Evolutionary conservation across 2,797 vertebrate species (phyloP).

Genomic region (Chromis chromis): DNA sequence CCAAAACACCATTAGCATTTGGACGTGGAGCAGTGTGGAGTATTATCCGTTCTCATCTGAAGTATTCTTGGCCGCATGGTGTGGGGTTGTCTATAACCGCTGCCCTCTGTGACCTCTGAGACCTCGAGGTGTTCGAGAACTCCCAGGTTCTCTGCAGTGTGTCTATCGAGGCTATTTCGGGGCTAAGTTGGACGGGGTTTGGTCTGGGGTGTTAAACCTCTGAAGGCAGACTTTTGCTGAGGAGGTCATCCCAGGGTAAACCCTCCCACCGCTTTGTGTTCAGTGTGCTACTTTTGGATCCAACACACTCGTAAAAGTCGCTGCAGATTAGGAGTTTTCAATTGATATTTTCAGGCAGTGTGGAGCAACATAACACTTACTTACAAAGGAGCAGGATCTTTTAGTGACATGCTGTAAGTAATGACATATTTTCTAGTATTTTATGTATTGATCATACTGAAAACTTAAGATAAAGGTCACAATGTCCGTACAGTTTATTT

Average conservation of each 20-base stretch:
- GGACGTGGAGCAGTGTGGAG: slow-evolving; percentile 43
- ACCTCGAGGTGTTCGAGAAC: slow-evolving; percentile 43
- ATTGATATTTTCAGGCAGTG: slow-evolving; percentile 16
- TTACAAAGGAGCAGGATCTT: slow-evolving; percentile 1
- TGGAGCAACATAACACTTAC: neutral
- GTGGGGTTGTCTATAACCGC: slow-evolving; percentile 27
- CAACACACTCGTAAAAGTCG: slow-evolving; percentile 35
- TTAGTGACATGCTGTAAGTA: neutral
- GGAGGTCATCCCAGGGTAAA: slow-evolving; percentile 48
- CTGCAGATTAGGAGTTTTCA: slow-evolving; percentile 10
- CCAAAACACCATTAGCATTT: slow-evolving; percentile 75
- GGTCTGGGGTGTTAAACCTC: slow-evolving; percentile 40
- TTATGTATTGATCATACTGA: neutral
- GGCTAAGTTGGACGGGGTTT: slow-evolving; percentile 3
- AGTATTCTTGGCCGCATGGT: slow-evolving; percentile 45
- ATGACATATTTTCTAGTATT: neutral
- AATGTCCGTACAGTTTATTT: neutral
- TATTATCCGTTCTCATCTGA: slow-evolving; percentile 44
- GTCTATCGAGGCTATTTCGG: slow-evolving; percentile 48
- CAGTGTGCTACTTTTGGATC: slow-evolving; percentile 40
- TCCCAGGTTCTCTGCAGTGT: slow-evolving; percentile 19
- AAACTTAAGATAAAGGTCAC: neutral
- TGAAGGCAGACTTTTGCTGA: slow-evolving; percentile 34
- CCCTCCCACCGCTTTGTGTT: slow-evolving; percentile 3
- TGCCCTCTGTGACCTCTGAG: slow-evolving; percentile 40